These are phyloP conservation scores for Sarotherodon lohbergeri DNA, from an alignment of 2,113 vertebrate species.

Conservation along the genomic window DNA sequence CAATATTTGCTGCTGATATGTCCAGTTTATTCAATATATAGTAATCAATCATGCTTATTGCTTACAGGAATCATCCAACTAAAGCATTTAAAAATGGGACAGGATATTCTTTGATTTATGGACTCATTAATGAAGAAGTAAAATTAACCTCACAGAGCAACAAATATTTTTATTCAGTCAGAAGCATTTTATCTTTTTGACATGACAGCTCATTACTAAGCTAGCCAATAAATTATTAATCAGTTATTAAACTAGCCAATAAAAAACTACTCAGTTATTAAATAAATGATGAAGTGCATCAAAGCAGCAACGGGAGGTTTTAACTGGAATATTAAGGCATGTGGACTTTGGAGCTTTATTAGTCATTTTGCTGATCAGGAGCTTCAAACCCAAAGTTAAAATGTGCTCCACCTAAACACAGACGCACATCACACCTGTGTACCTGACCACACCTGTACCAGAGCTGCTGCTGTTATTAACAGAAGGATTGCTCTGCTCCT, in stretches of 20 bases:
- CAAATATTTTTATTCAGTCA: background rate
- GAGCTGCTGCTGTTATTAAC: background rate
- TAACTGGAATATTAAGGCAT: background rate
- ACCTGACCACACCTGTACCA: background rate
- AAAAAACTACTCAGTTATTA: background rate
- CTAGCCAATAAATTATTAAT: background rate
- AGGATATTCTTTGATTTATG: background rate
- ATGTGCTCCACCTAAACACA: background rate
- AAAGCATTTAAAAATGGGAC: background rate
- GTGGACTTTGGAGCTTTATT: background rate
- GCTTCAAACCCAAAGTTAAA: background rate
- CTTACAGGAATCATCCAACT: background rate
- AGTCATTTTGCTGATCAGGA: fast-evolving
- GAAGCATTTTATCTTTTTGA: background rate
- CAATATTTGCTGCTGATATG: fast-evolving
- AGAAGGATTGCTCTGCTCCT: background rate
- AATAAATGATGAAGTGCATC: background rate
- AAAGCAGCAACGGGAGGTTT: background rate
- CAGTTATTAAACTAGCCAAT: background rate
- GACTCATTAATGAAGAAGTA: background rate
- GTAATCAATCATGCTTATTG: fast-evolving
- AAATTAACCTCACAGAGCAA: background rate
- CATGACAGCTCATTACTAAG: background rate
- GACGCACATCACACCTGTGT: background rate
- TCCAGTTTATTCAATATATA: background rate